Conservation (phyloP, 1,140 invertebrate genomes). For the Drosophila athabasca region DNA sequence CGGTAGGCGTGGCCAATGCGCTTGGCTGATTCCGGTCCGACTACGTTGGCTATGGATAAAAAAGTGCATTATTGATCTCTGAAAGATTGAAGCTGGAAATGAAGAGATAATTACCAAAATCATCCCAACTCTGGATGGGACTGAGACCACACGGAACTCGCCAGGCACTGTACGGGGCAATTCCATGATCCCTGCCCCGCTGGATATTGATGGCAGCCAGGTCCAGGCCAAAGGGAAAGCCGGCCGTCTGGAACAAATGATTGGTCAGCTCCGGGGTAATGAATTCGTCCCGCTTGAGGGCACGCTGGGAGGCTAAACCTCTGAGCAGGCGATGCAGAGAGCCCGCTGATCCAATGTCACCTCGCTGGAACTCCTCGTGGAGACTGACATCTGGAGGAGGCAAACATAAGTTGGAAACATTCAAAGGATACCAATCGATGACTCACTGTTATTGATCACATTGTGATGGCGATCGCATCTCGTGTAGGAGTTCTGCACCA, state of each 20-base stretch:
- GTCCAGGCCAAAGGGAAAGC: conserved; percentile 92
- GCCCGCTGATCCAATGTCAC: conserved; percentile 88
- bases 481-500: conserved; percentile 92
- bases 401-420: neutral
- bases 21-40: conserved; percentile 87
- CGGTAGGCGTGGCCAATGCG: conserved; percentile 88
- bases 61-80: neutral
- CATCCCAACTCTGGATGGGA: conserved; percentile 89
- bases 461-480: conserved; percentile 87
- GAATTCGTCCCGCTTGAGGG: conserved; percentile 92
- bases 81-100: neutral
- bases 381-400: conserved; percentile 88
- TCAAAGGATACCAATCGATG: neutral
- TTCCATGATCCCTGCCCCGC: conserved; percentile 94
- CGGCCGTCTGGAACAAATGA: conserved; percentile 92
- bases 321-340: conserved; percentile 91
- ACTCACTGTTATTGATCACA: conserved; percentile 88
- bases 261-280: conserved; percentile 93
- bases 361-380: conserved; percentile 87
- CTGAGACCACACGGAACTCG: conserved; percentile 91
- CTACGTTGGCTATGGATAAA: conserved; percentile 85
- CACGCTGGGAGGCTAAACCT: conserved; percentile 90
- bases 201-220: conserved; percentile 95
- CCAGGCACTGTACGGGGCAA: conserved; percentile 93
- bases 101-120: conserved; percentile 84